phyloP scores from a whole-genome alignment of 2,888 invertebrate genomes.

The Orthosia gracilis region DNA sequence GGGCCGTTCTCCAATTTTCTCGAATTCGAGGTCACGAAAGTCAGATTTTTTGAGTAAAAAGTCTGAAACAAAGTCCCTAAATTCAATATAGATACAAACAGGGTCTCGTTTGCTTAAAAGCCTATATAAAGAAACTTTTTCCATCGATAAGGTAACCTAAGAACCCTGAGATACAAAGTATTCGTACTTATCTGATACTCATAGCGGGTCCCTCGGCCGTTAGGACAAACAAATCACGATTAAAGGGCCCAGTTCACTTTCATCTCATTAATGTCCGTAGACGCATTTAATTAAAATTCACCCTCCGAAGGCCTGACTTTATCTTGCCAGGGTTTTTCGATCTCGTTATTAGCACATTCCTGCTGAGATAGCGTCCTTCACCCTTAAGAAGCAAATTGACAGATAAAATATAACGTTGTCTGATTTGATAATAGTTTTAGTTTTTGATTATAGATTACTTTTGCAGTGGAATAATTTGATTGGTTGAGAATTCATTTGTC shows the following conservation, averaged over 20 bases:
- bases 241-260: slow-evolving; percentile 85
- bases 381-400: slow-evolving; percentile 69
- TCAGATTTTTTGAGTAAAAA: slow-evolving; percentile 16
- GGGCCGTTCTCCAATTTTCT: slow-evolving; percentile 15
- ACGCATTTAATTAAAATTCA: slow-evolving; percentile 90
- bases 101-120: slow-evolving; percentile 49
- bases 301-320: slow-evolving; percentile 82
- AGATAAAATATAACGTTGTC: slow-evolving; percentile 64
- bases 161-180: slow-evolving; percentile 60
- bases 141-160: slow-evolving; percentile 55
- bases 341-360: slow-evolving; percentile 88
- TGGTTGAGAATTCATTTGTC: neutral
- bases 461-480: neutral
- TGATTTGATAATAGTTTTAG: slow-evolving; percentile 72
- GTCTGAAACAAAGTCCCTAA: slow-evolving; percentile 17
- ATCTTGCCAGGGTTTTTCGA: slow-evolving; percentile 84
- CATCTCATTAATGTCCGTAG: slow-evolving; percentile 88
- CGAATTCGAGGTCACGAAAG: slow-evolving; percentile 20
- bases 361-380: slow-evolving; percentile 68
- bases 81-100: slow-evolving; percentile 38
- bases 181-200: slow-evolving; percentile 70
- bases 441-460: slow-evolving; percentile 23
- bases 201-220: slow-evolving; percentile 75
- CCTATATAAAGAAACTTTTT: slow-evolving; percentile 47
- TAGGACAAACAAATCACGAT: slow-evolving; percentile 89